Base-by-base conservation (phyloP, 2,888 invertebrate species). In the Reticulitermes lucifugus region DNA sequence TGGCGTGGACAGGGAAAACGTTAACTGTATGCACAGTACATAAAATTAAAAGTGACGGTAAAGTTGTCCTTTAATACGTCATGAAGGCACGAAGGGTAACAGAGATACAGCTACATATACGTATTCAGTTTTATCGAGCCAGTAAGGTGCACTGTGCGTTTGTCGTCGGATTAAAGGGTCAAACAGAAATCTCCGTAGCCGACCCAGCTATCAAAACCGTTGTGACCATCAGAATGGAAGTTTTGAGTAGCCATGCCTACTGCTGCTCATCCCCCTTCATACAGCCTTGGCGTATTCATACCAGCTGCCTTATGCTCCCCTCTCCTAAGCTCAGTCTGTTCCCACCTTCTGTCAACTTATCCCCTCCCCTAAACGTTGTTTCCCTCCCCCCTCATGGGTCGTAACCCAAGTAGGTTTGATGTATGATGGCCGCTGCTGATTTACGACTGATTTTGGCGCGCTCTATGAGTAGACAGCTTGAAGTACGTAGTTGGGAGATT, bases 361-460 rank as follows among this genome's bases (percentile, higher is more conserved):
- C 81, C 85, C 80, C 79, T 55, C 83, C 77, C 51, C 71, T 35
- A 51, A 46, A 70, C 25, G 71, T 12, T 41, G 6, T 12, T 65
- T 71, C 55, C 22, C 60, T 77, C 85, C 75, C 70, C 46, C 84
- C 83, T 51, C 81, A 22, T 29, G 59, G 60, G 60, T 3, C 18
- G 29, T 65, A 70, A 71, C 71, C 84, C 9, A 35, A 25, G 35
- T 25, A 29, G 35, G 70, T 83, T 84, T 86, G 86, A 85, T 85
- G 84, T 85, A 85, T 86, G 85, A 86, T 86, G 86, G 86, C 86
- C 86, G 86, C 86, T 79, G 83, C 77, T 83, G 83, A 77, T 70
- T 55, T 71, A 60, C 77, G 55, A 35, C 73, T 35, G 83, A 59
- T 55, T 59, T 51, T 29, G 51, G 73, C 84, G 83, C 82, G 59